Percentiles rank a stretch among this genome's conserved stretches.
phyloP scores from a whole-genome alignment of 1,140 invertebrate genomes.

The Holcopasites calliopsidis region DNA sequence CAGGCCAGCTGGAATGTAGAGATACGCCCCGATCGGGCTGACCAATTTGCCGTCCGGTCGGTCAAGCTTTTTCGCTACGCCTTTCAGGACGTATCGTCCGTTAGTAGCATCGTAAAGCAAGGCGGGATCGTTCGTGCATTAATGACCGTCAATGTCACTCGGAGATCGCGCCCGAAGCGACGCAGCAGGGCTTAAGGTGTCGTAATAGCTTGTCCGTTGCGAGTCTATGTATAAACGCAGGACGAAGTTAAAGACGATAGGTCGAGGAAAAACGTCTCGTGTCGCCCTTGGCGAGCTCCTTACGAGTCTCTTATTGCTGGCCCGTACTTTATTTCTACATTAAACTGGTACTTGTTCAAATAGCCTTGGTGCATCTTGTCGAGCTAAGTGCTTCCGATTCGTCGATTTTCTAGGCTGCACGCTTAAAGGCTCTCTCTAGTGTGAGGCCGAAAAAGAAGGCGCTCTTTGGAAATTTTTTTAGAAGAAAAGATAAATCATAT shows the following conservation, averaged over 20 bases:
- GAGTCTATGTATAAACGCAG: constrained; percentile 44
- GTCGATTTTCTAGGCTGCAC: neutral
- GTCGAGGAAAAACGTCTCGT: constrained; percentile 28
- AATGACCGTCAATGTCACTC: constrained; percentile 38
- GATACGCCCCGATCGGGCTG: constrained; percentile 24
- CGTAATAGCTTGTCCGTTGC: constrained; percentile 40
- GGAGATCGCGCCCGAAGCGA: constrained; percentile 39
- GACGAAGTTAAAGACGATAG: constrained; percentile 19
- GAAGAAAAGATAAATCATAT: too few species aligned
- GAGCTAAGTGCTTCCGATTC: neutral
- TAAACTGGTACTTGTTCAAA: constrained; percentile 10
- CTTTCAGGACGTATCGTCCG: constrained; percentile 18
- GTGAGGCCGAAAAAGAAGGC: too few species aligned
- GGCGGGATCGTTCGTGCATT: constrained; percentile 37
- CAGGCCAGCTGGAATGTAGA: constrained; percentile 14
- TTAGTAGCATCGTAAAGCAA: constrained; percentile 24
- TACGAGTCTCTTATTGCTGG: constrained; percentile 17
- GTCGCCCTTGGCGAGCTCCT: constrained; percentile 43
- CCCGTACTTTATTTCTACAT: neutral
- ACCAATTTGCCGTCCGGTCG: constrained; percentile 51
- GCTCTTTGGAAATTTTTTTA: too few species aligned
- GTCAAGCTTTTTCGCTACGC: constrained; percentile 28
- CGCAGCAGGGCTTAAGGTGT: constrained; percentile 49
- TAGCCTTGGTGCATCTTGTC: neutral
- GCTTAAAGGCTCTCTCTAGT: too few species aligned